Conservation (phyloP, 53 echinoderm and acorn worm species). For the Holothuria scabra region DNA sequence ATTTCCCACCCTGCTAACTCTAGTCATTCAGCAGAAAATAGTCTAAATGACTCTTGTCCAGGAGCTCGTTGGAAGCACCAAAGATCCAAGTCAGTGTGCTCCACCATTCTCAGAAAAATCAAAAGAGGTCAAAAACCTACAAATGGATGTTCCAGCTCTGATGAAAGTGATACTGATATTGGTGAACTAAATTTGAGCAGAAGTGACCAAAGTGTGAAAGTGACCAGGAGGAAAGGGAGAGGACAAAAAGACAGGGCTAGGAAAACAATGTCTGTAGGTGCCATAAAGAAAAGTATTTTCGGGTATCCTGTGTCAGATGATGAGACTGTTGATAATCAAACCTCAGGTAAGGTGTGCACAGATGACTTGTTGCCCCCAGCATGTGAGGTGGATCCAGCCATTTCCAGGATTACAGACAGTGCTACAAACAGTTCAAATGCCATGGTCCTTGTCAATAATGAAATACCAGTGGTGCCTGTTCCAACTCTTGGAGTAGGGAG, state of each 20-base stretch:
- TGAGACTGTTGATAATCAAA: too few species aligned
- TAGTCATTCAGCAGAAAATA: not conserved
- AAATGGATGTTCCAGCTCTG: constrained; percentile 12
- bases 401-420: too few species aligned
- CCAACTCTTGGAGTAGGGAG: too few species aligned
- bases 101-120: constrained; percentile 1
- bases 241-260: not conserved
- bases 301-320: too few species aligned
- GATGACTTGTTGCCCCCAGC: too few species aligned
- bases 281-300: too few species aligned
- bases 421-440: too few species aligned
- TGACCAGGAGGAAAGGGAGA: not conserved
- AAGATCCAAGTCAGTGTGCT: constrained; percentile 31
- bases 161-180: constrained; percentile 25
- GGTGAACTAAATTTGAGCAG: not conserved
- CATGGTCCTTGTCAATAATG: too few species aligned
- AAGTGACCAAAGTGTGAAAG: not conserved
- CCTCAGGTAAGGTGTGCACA: too few species aligned
- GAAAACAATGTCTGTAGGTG: not conserved
- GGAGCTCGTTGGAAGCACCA: not conserved
- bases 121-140: not conserved
- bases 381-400: too few species aligned
- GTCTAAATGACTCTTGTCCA: not conserved
- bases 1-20: too few species aligned
- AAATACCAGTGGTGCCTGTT: too few species aligned